Percentiles rank a stretch among this genome's conserved stretches.
Evolutionary conservation across 2,888 invertebrate species (phyloP).

Genomic region (Mantis religiosa): DNA sequence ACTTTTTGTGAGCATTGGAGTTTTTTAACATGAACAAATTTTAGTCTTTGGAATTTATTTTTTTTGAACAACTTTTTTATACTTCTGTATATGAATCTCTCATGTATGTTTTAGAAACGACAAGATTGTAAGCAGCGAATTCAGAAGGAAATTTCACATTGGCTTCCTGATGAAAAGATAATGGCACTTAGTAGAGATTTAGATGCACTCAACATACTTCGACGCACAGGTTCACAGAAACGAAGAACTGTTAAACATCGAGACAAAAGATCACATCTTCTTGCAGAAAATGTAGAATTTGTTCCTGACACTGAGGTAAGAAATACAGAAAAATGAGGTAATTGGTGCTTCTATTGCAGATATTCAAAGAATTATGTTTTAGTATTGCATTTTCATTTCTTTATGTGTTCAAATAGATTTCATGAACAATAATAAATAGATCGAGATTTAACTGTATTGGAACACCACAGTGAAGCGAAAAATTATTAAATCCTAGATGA

Average conservation of each 20-base stretch:
- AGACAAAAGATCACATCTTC: slow-evolving; percentile 76
- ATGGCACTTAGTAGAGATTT: slow-evolving; percentile 68
- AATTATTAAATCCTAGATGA: too few relatives aligned
- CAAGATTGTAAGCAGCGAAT: slow-evolving; percentile 62
- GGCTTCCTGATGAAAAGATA: slow-evolving; percentile 79
- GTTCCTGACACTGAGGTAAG: slow-evolving; percentile 47
- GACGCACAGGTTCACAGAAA: slow-evolving; percentile 79
- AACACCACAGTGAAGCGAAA: too few relatives aligned
- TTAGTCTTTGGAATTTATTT: too few relatives aligned
- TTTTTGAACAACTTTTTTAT: too few relatives aligned
- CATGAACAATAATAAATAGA: too few relatives aligned
- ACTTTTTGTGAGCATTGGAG: too few relatives aligned
- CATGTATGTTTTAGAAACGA: slow-evolving; percentile 49
- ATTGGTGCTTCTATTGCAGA: background rate
- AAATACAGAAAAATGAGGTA: background rate
- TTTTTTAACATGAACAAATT: too few relatives aligned
- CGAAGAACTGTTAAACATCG: slow-evolving; percentile 68
- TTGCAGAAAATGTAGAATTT: slow-evolving; percentile 76
- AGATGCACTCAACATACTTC: slow-evolving; percentile 71
- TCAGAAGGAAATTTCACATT: slow-evolving; percentile 61
- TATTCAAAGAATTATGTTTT: background rate
- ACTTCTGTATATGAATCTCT: background rate
- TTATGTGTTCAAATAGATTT: too few relatives aligned
- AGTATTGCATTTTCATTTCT: too few relatives aligned
- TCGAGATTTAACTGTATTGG: too few relatives aligned